Base-by-base conservation (phyloP, 2,888 invertebrate species). In the Drosophila mulleri region DNA sequence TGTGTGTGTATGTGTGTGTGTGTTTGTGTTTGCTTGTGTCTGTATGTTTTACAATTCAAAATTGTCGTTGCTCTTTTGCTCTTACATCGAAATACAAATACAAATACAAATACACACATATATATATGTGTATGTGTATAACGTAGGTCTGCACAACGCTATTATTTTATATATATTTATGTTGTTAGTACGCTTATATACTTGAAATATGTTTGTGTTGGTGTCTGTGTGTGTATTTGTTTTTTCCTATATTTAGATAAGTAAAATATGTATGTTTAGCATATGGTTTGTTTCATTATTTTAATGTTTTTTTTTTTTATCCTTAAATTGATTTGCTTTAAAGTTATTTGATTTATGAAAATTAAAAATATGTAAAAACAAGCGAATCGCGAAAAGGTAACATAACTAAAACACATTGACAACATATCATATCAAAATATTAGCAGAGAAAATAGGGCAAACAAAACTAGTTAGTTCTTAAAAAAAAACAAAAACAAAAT, bases 51-150 rank as follows among this genome's bases (percentile, higher is more conserved):
- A 78, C 79, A 78, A 78, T 78, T 78, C 72, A 66, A 66, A 78
- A 78, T 79, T 78, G 79, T 78, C 78, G 72, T 66, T 75, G 78
- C 67, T 54, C 23, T 62, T 60, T 72, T 63, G 67, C 65, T 50
- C 50, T 78, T 75, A 78, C 62, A 79, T 75, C 68, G 56, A 78
- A 66, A 75, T 78, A 75, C 67, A 75, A 54, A 72, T 78, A 72
- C 59, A 39, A 12, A 44, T 20, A 44, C 6, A 44, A 2, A 44
- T 2, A 44, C 7, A 26, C 5, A 26, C 7, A 44, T 14, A 44
- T 12, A 14, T 12, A 20, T 5, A 20, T 20, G 61, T 68, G 32
- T 56, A 29, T 64, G 37, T 54, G 29, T 54, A 67, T 53, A 56
- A 56, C 45, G 56, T 45, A 48, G 56, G 32, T 67, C 48, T 69